These are phyloP conservation scores for Criorhina ranunculi DNA, from an alignment of 2,888 invertebrate species.

Conservation along the genomic window DNA sequence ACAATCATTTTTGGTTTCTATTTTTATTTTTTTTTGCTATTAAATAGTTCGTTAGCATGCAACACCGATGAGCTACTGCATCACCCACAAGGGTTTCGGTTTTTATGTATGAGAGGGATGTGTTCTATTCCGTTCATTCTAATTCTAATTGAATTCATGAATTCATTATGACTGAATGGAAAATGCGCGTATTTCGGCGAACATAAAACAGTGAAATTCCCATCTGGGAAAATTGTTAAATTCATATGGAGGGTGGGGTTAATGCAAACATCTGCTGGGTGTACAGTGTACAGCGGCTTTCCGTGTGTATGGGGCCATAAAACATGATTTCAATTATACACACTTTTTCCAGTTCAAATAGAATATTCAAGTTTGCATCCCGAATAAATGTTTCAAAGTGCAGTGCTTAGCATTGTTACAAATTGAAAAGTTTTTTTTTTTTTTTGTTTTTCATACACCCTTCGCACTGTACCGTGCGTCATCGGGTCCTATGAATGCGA, in stretches of 20 bases:
- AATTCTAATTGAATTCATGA: conserved; percentile 75
- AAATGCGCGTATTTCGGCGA: conserved; percentile 58
- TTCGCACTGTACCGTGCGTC: not conserved
- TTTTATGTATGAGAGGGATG: not conserved
- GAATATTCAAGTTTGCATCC: conserved; percentile 71
- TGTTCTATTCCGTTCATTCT: conserved; percentile 53
- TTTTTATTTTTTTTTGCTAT: conserved; percentile 7
- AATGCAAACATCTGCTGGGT: conserved; percentile 26
- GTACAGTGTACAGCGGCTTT: not conserved
- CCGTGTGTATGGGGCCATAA: conserved; percentile 45
- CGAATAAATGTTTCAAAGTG: conserved; percentile 67
- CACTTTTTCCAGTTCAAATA: conserved; percentile 55
- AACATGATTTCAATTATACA: conserved; percentile 68
- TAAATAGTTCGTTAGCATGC: conserved; percentile 38
- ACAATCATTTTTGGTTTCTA: conserved; percentile 8
- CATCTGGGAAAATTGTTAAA: conserved; percentile 55
- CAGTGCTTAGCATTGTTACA: conserved; percentile 57
- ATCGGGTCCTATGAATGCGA: not conserved
- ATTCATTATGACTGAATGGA: conserved; percentile 64
- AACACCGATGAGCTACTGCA: conserved; percentile 18
- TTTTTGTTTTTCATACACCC: too few relatives aligned
- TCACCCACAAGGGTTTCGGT: conserved; percentile 5
- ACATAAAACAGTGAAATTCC: conserved; percentile 54
- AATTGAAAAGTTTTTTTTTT: conserved; percentile 42
- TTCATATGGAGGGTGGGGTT: conserved; percentile 35